phyloP scores from a whole-genome alignment of 2,797 vertebrate species.

The Coregonus sp. region DNA sequence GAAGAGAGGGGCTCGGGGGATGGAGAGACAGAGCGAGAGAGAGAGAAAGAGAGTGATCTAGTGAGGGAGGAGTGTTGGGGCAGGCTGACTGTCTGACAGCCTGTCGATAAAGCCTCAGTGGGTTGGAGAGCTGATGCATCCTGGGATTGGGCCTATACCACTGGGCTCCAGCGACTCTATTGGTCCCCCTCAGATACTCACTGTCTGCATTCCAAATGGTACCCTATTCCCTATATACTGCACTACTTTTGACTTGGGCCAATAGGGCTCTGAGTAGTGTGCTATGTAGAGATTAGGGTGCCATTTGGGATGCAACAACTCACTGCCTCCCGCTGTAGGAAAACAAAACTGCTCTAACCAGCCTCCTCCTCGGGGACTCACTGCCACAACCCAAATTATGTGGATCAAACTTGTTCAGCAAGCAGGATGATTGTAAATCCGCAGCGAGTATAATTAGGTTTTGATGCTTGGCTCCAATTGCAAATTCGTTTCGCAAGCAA shows the following conservation, averaged over 20 bases:
- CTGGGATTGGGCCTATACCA: neutral
- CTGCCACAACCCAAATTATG: constrained; percentile 26
- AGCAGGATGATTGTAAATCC: constrained; percentile 41
- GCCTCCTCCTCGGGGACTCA: constrained; percentile 3
- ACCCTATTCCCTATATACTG: neutral
- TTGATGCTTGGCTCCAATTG: constrained; percentile 36
- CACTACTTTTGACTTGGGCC: neutral
- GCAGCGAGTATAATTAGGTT: constrained; percentile 42
- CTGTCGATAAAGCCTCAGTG: constrained; percentile 27
- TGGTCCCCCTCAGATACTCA: neutral
- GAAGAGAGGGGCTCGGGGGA: neutral
- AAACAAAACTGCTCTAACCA: constrained; percentile 21
- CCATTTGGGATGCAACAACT: neutral
- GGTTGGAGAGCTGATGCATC: neutral
- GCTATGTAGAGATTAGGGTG: neutral
- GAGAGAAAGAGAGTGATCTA: neutral
- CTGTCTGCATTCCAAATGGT: neutral
- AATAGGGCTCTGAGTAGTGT: neutral
- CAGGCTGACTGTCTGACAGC: constrained; percentile 23
- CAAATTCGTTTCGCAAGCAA: constrained; percentile 37
- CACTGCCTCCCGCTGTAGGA: neutral
- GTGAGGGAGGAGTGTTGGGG: neutral
- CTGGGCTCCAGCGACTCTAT: neutral
- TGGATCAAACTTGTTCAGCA: constrained; percentile 37
- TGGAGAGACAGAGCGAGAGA: neutral